phyloP scores from a whole-genome alignment of 2,888 invertebrate species.

The Rosalia funebris region DNA sequence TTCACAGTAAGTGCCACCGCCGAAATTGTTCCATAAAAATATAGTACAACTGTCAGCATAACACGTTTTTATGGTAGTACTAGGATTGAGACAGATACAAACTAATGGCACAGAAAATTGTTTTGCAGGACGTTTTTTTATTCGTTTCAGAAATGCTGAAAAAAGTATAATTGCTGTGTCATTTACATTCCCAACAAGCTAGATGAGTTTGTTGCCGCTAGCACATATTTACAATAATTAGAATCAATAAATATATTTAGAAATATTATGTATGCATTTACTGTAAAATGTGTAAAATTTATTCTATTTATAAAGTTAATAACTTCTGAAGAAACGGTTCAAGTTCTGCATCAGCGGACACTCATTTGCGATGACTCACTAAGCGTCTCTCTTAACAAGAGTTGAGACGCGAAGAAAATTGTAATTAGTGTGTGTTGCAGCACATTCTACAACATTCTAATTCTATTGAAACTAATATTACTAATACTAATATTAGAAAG shows the following conservation, averaged over 20 bases:
- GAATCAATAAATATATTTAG: slow-evolving; percentile 6
- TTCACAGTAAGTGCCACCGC: too few relatives aligned
- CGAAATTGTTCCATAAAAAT: too few relatives aligned
- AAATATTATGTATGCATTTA: slow-evolving; percentile 12
- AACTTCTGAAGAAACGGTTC: slow-evolving; percentile 13
- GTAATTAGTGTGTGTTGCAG: too few relatives aligned
- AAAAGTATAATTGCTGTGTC: neutral
- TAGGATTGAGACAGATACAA: neutral
- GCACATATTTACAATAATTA: neutral
- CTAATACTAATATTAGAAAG: too few relatives aligned
- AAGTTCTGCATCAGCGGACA: slow-evolving; percentile 11
- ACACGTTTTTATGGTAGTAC: neutral
- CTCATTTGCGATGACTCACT: slow-evolving; percentile 18
- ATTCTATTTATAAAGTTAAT: slow-evolving; percentile 24
- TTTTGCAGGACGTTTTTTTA: neutral
- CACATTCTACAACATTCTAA: too few relatives aligned
- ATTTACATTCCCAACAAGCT: neutral
- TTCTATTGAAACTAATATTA: too few relatives aligned
- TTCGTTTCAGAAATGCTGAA: neutral
- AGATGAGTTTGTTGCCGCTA: slow-evolving; percentile 9
- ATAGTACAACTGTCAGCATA: too few relatives aligned
- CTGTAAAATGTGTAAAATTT: slow-evolving; percentile 18
- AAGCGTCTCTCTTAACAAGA: too few relatives aligned
- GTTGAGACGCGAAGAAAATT: too few relatives aligned
- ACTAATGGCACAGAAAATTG: neutral